A percentile compares a stretch with the other conserved stretches of the same genome.
These are phyloP conservation scores for Ectemnius cavifrons DNA, from an alignment of 2,888 invertebrate genomes.

Conservation along the genomic window DNA sequence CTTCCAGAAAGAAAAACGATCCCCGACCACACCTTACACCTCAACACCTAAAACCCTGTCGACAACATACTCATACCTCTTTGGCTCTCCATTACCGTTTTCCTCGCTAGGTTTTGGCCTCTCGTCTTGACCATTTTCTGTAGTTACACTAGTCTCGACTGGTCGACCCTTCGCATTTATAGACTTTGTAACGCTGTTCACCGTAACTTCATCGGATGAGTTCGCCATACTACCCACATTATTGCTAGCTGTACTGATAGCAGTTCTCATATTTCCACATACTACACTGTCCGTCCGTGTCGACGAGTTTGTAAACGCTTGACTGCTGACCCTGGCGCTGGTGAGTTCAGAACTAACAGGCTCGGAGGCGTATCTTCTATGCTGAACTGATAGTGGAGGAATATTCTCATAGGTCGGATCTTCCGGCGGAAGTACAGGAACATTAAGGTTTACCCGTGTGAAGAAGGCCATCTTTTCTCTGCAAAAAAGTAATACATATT, in stretches of 20 bases:
- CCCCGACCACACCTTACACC: slow-evolving; percentile 80
- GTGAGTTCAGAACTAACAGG: slow-evolving; percentile 58
- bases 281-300: slow-evolving; percentile 45
- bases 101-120: slow-evolving; percentile 55
- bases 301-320: slow-evolving; percentile 47
- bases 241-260: slow-evolving; percentile 24
- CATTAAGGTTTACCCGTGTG: slow-evolving; percentile 87
- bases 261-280: slow-evolving; percentile 29
- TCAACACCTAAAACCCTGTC: slow-evolving; percentile 91
- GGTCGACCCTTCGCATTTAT: slow-evolving; percentile 54
- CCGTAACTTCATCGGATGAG: slow-evolving; percentile 22
- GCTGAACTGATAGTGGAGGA: slow-evolving; percentile 53
- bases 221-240: slow-evolving; percentile 25
- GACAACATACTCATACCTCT: slow-evolving; percentile 89
- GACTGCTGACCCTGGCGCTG: slow-evolving; percentile 38
- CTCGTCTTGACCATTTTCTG: slow-evolving; percentile 50
- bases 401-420: slow-evolving; percentile 74
- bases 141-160: slow-evolving; percentile 26
- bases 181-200: slow-evolving; percentile 45
- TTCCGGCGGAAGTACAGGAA: slow-evolving; percentile 87
- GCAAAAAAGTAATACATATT: slow-evolving; percentile 69
- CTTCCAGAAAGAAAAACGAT: slow-evolving; percentile 5
- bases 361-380: slow-evolving; percentile 71
- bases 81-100: slow-evolving; percentile 72
- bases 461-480: slow-evolving; percentile 99